Evolutionary conservation across 2,797 vertebrate genomes (phyloP).

Genomic region (Chelon labrosus): DNA sequence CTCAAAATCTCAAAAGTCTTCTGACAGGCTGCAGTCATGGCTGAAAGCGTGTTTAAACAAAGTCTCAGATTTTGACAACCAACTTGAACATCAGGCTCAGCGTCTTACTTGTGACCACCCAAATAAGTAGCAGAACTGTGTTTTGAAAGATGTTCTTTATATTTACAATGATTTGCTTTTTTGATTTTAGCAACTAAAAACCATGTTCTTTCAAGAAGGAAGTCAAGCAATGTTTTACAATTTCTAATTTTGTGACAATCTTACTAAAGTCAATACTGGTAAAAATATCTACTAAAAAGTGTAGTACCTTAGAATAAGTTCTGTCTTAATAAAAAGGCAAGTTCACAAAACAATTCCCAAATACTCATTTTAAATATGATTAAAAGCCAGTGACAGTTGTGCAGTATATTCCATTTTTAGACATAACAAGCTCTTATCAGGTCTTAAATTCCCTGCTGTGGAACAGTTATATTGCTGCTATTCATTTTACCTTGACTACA

Average conservation of each 20-base stretch:
- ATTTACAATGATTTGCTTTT: no score
- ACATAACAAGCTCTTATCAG: neutral
- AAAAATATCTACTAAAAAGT: neutral
- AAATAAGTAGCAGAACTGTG: no score
- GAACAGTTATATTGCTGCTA: neutral
- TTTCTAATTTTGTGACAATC: neutral
- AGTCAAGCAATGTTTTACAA: no score
- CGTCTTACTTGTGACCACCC: no score
- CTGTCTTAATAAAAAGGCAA: neutral
- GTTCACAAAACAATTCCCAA: neutral
- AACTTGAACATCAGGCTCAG: neutral
- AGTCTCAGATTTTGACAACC: neutral
- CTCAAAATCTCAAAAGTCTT: no score
- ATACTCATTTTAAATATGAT: constrained; percentile 3
- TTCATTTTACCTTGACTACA: constrained; percentile 31
- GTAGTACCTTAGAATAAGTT: neutral
- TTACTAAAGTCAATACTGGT: neutral
- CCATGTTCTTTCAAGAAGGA: no score
- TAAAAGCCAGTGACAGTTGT: neutral
- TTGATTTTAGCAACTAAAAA: no score
- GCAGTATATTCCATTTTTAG: neutral
- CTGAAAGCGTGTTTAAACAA: neutral
- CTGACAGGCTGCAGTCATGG: neutral
- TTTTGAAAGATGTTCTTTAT: no score
- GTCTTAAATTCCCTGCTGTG: constrained; percentile 3